These are phyloP conservation scores for Ramazzottius varieornatus DNA, from an alignment of 2,888 invertebrate genomes.

Conservation along the genomic window DNA sequence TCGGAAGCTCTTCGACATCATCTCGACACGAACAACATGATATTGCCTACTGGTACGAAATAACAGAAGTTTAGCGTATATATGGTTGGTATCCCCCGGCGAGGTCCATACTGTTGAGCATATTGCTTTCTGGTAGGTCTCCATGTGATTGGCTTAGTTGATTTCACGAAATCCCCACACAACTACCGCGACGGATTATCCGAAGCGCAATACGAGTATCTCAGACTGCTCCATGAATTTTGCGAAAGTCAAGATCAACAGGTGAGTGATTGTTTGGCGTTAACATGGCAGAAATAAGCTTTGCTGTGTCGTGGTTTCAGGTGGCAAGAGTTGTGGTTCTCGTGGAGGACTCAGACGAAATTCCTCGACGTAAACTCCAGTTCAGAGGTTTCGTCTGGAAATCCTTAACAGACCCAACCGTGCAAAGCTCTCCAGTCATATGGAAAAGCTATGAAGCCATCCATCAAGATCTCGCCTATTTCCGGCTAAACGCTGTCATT, in stretches of 20 bases:
- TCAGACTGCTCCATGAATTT: no score
- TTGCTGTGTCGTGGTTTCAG: no score
- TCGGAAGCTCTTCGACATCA: background rate
- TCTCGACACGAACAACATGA: background rate
- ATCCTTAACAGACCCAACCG: no score
- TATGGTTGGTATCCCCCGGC: background rate
- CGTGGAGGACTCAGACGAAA: no score
- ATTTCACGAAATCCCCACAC: background rate
- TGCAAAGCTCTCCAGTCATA: no score
- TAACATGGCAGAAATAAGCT: no score
- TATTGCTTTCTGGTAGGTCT: background rate
- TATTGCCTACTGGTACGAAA: background rate
- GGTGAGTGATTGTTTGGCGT: no score
- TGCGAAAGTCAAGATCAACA: no score
- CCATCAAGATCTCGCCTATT: background rate
- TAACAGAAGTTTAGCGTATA: background rate
- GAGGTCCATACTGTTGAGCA: background rate
- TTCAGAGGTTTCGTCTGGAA: no score
- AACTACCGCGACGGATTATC: background rate
- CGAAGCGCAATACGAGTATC: no score
- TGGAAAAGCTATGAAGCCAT: background rate
- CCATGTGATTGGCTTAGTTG: background rate
- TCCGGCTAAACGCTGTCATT: background rate
- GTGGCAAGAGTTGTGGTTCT: no score
- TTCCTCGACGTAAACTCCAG: no score